Evolutionary conservation across 2,113 vertebrate genomes (phyloP).

Genomic region (Chionodraco myersi): DNA sequence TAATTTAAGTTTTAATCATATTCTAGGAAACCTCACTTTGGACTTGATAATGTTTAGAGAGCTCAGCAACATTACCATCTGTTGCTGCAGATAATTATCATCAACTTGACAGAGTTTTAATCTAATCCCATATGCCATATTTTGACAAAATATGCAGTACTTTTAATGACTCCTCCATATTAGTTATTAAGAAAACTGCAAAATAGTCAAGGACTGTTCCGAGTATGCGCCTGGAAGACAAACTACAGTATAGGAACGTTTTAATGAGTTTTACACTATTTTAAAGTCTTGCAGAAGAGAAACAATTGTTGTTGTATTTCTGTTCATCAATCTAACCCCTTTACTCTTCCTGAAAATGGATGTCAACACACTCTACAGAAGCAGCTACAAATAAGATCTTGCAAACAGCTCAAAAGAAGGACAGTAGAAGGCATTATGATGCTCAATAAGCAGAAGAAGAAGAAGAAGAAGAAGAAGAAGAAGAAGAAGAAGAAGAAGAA

Average conservation of each 20-base stretch:
- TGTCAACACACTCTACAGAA: background rate
- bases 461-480: background rate
- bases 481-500: background rate
- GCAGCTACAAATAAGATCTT: background rate
- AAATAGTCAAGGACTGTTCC: background rate
- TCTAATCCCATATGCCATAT: conserved; percentile 40
- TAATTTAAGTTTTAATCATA: conserved; percentile 9
- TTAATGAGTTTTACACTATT: background rate
- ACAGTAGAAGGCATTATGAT: background rate
- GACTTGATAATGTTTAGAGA: conserved; percentile 17
- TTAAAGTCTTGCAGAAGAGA: background rate
- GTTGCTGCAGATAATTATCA: conserved; percentile 48
- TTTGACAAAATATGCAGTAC: conserved; percentile 17
- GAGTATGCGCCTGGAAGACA: background rate
- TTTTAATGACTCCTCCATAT: background rate
- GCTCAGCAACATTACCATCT: conserved; percentile 32
- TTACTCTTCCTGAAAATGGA: background rate
- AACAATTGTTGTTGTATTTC: background rate
- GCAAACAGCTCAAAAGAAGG: conserved; percentile 2
- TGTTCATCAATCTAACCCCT: background rate
- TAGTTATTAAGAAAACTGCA: conserved; percentile 1
- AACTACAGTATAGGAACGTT: background rate
- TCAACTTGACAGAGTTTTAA: conserved; percentile 37
- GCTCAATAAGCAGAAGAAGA: background rate
- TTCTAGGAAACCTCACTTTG: conserved; percentile 4